Evolutionary conservation across 2,113 vertebrate genomes (phyloP).

Genomic region (Syngnathus typhle): DNA sequence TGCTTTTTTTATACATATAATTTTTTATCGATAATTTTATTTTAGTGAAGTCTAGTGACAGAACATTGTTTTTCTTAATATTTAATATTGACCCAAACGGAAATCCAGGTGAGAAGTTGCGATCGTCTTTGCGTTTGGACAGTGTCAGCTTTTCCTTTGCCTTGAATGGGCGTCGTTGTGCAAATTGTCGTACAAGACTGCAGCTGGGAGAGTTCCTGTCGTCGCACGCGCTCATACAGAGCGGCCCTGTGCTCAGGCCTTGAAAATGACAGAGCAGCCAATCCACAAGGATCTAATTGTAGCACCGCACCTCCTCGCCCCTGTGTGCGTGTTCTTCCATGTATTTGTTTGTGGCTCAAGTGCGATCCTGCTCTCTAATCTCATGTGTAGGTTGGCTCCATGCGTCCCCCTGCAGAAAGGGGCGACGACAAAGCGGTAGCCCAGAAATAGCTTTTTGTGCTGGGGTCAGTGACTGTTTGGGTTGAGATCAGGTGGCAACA

Average conservation of each 20-base stretch:
- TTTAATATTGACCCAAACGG: not conserved
- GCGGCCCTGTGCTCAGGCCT: constrained; percentile 10
- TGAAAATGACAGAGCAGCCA: constrained; percentile 54
- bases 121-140: not conserved
- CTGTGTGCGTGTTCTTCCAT: constrained; percentile 12
- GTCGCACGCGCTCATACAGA: constrained; percentile 26
- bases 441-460: constrained; percentile 47
- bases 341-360: constrained; percentile 34
- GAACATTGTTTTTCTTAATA: not conserved
- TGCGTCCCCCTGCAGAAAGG: constrained; percentile 12
- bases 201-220: constrained; percentile 49
- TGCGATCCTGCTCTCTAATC: constrained; percentile 47
- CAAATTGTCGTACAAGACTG: constrained; percentile 26
- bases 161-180: constrained; percentile 2
- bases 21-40: too few species aligned
- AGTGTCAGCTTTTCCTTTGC: not conserved
- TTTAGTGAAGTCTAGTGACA: too few species aligned
- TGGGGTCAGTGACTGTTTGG: constrained; percentile 11
- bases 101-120: not conserved
- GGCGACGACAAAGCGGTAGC: constrained; percentile 14
- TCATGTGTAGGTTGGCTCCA: constrained; percentile 25
- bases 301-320: constrained; percentile 32
- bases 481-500: not conserved
- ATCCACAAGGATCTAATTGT: constrained; percentile 64
- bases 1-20: too few species aligned